Base-by-base conservation (phyloP, 2,888 invertebrate species). In the Heliconius erato region DNA sequence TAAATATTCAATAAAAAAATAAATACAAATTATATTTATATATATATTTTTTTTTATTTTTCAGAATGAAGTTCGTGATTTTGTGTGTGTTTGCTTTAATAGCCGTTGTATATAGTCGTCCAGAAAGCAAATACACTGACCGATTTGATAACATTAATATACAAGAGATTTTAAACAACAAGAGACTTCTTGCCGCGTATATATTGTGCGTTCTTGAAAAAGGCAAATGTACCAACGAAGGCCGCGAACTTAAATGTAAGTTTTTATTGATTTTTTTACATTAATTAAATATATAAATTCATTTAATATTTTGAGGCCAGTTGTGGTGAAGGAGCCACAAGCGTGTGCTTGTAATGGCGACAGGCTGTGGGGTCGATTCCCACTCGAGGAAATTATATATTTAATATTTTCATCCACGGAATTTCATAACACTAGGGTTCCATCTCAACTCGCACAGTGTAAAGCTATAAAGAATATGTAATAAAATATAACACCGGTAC, bases 201-300 rank as follows among this genome's bases (percentile, higher is more conserved):
- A 89, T 97, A 65, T 96, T 97, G 63, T 98, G 98, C 86, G 88
- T 97, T 40, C 92, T 98, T 84, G 97, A 96, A 0, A 90, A 93
- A 84, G 97, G 97, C 74, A 92, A 89, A 82, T 98, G 98, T 91
- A 97, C 97, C 0, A 94, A 97, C 11, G 97, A 98, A 85, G 98
- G 96, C 84, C 96, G 96, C 87, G 97, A 97, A 92, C 93, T 98
- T 0, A 98, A 97, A 95, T 95, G 98, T 98, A 91, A 96, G 96
- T 90, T 65, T 11, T 2, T 16, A 49, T 16, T 28, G 26, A 19
- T 72, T 44, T 44, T 35, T 16, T 49, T 44, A 72, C 12, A 16
- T 28, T 32, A 32, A 32, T 16, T 28, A n/a, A 12, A 9, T 32
- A 32, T 49, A 16, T 49, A 49, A 49, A 49, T 49, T 14, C 0